These are phyloP conservation scores for Apodemia duryi DNA, from an alignment of 2,888 invertebrate species.

Conservation along the genomic window DNA sequence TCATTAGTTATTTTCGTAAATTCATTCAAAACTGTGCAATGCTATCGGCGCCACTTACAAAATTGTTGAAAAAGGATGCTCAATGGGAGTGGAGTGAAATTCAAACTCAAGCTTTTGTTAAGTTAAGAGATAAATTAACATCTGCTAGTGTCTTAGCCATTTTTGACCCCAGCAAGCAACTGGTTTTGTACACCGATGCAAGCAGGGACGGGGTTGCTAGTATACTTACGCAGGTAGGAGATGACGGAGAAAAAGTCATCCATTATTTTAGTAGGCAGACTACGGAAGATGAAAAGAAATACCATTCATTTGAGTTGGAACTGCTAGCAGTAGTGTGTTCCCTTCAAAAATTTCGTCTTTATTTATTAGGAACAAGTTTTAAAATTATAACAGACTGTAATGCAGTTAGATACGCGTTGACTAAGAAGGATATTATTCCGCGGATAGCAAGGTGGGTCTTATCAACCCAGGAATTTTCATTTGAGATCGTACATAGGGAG, in stretches of 20 bases:
- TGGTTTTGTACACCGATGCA: background rate
- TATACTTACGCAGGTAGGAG: background rate
- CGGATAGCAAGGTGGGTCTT: constrained; percentile 2
- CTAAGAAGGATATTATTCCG: constrained; percentile 11
- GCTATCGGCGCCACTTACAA: constrained; percentile 33
- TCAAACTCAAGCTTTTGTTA: background rate
- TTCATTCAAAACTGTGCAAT: constrained; percentile 39
- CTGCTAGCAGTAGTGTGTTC: background rate
- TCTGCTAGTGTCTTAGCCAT: constrained; percentile 2
- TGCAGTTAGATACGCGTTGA: background rate
- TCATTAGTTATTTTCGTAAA: constrained; percentile 38
- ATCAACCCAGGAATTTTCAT: constrained; percentile 15
- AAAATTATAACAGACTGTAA: constrained; percentile 13
- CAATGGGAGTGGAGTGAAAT: constrained; percentile 1
- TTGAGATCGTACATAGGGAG: constrained; percentile 15
- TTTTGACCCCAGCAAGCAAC: background rate
- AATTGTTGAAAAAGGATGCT: constrained; percentile 9
- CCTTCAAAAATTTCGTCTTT: constrained; percentile 7
- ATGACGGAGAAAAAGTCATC: background rate
- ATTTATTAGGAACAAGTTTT: constrained; percentile 4
- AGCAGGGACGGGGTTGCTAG: background rate
- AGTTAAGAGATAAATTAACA: constrained; percentile 1
- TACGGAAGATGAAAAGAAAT: background rate
- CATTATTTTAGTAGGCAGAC: constrained; percentile 5
- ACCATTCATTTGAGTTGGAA: constrained; percentile 9